phyloP scores from a whole-genome alignment of 2,888 invertebrate species.

The Pantelozetes paolii region DNA sequence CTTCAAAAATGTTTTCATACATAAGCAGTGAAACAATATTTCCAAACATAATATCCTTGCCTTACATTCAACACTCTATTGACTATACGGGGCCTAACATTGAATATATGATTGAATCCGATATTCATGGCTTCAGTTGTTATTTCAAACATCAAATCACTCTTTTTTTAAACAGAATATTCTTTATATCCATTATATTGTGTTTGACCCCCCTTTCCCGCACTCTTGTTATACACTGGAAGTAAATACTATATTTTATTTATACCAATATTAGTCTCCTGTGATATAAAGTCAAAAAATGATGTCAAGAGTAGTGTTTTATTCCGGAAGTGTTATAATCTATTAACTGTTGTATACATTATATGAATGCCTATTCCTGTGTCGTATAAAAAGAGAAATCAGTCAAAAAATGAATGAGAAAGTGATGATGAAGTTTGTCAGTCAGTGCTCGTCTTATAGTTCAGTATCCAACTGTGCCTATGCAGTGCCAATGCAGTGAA shows the following conservation, averaged over 20 bases:
- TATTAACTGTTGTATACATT: neutral
- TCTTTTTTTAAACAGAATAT: constrained; percentile 11
- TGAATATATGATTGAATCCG: neutral
- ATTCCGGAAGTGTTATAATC: constrained; percentile 28
- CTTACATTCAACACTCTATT: neutral
- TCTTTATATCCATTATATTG: neutral
- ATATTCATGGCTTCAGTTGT: constrained; percentile 3
- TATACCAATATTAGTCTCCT: neutral
- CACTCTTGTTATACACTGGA: neutral
- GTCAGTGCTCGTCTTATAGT: no score
- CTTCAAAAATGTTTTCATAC: neutral
- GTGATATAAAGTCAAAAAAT: constrained; percentile 23
- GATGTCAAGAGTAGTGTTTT: constrained; percentile 19
- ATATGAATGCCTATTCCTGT: neutral
- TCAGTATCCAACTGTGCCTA: constrained; percentile 15
- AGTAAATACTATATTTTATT: no score
- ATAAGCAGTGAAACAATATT: neutral
- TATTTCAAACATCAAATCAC: constrained; percentile 4
- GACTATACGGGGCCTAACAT: neutral
- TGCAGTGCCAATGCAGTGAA: constrained; percentile 16
- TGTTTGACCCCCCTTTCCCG: neutral
- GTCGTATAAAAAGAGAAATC: neutral
- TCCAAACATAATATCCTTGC: neutral
- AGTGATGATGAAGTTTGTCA: constrained; percentile 31
- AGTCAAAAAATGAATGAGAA: constrained; percentile 31